Evolutionary conservation across 2,113 vertebrate species (phyloP).

Genomic region (Colinus virginianus): DNA sequence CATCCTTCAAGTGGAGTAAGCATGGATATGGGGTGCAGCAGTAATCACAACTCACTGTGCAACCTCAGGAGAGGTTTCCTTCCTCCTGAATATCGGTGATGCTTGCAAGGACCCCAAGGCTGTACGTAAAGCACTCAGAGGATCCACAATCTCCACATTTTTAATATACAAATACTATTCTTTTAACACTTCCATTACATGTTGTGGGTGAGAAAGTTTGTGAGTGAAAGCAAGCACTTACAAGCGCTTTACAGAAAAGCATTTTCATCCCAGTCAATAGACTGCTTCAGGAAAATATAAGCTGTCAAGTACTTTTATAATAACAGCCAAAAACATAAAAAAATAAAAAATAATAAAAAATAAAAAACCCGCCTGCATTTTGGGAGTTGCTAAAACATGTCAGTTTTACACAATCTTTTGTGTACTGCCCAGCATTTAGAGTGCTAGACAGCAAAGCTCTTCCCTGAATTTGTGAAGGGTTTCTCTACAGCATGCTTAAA

Average conservation of each 20-base stretch:
- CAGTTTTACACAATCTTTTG: background rate
- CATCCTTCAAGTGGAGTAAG: fast-evolving
- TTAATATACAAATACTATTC: background rate
- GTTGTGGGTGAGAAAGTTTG: background rate
- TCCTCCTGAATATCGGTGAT: background rate
- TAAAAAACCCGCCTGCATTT: background rate
- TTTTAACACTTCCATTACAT: fast-evolving
- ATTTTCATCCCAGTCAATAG: background rate
- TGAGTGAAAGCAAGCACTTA: slow-evolving; percentile 3
- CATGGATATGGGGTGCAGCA: fast-evolving
- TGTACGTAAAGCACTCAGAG: fast-evolving
- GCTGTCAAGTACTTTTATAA: background rate
- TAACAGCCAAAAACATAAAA: background rate
- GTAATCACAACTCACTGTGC: fast-evolving
- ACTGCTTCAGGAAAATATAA: background rate
- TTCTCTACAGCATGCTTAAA: background rate
- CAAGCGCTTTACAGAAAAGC: background rate
- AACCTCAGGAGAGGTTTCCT: background rate
- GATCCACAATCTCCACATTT: background rate
- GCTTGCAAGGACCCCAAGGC: background rate
- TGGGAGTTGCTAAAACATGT: background rate
- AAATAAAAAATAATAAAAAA: background rate
- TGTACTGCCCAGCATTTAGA: background rate
- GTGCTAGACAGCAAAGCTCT: slow-evolving; percentile 10
- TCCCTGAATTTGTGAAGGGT: background rate